These are phyloP conservation scores for Cylloceria caligata DNA, from an alignment of 2,888 invertebrate species.

Conservation along the genomic window DNA sequence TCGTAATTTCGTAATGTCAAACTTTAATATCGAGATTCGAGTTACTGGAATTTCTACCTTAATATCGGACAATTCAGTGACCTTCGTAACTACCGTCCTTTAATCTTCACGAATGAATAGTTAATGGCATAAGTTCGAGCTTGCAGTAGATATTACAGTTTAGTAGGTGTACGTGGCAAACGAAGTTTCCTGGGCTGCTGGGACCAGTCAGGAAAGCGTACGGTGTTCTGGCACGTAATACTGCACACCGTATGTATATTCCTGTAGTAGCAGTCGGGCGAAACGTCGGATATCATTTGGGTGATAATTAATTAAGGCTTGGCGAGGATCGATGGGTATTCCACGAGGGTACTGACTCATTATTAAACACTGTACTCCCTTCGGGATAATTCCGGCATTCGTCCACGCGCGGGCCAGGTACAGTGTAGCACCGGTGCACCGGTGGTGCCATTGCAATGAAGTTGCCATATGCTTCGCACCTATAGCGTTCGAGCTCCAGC, in stretches of 20 bases:
- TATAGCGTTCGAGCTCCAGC: conserved; percentile 54
- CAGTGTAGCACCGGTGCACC: conserved; percentile 5
- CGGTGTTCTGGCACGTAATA: conserved; percentile 42
- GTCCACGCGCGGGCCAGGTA: conserved; percentile 49
- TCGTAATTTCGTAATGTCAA: no score
- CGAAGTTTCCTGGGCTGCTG: conserved; percentile 48
- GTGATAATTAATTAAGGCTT: conserved; percentile 79
- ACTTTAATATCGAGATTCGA: not conserved
- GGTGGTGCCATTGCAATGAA: conserved; percentile 23
- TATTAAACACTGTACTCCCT: conserved; percentile 79
- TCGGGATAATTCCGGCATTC: conserved; percentile 73
- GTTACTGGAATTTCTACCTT: not conserved
- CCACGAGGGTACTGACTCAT: conserved; percentile 76
- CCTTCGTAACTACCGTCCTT: conserved; percentile 6
- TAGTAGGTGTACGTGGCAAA: conserved; percentile 54
- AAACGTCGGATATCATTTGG: conserved; percentile 72
- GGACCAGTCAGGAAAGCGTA: not conserved
- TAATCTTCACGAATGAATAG: conserved; percentile 60
- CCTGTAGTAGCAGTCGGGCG: conserved; percentile 50
- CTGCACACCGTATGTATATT: conserved; percentile 41
- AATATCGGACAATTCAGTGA: conserved; percentile 3
- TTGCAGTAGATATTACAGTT: conserved; percentile 54
- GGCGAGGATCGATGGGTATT: conserved; percentile 77
- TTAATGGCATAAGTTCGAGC: conserved; percentile 53
- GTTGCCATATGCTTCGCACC: conserved; percentile 55